Evolutionary conservation across 1,140 invertebrate species (phyloP), one percentile per base, ranked within the genome.

Genomic region (Drosophila kohkoa): DNA sequence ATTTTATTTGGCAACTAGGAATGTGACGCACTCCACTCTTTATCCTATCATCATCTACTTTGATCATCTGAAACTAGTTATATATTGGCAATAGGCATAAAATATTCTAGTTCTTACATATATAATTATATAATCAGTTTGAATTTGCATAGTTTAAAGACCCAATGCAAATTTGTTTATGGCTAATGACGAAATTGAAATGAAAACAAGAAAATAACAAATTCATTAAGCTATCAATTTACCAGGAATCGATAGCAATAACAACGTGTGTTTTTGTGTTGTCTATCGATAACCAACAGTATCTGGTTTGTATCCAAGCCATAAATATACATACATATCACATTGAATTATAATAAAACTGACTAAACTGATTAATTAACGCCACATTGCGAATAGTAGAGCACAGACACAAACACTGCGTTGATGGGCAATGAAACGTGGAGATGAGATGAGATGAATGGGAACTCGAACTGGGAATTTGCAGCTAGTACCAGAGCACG

Each of bases 201-300:
- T 20, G 16, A 62, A 48, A 48, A 63, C 48, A 10, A 13, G n/a
- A 43, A 38, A 38, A 67, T 49, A 48, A 13, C 15, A 63, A 87
- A 79, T 82, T 87, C 71, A 78, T 82, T 79, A 57, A 68, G 67
- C 71, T 63, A 67, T 65, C 68, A 87, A 77, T 72, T 83, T 75
- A 46, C 41, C 63, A 46, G 51, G 65, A 73, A 77, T 75, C 52
- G 69, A 85, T 71, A 48, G 54, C 45, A 65, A 64, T 8, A 45
- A 46, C 4, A 45, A n/a, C n/a, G n/a, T 43, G 41, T 43, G 7
- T 32, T 54, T 25, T 0, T 25, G 20, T 25, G 20, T 25, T 5
- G 35, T 71, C 52, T 48, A 59, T 68, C 45, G 59, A 66, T 55
- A 52, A 68, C 79, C 55, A 80, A 60, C n/a, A 48, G 20, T 57